A percentile compares a stretch with the other conserved stretches of the same genome.
phyloP scores from a whole-genome alignment of 2,113 vertebrate genomes.

The Barnardius zonarius region DNA sequence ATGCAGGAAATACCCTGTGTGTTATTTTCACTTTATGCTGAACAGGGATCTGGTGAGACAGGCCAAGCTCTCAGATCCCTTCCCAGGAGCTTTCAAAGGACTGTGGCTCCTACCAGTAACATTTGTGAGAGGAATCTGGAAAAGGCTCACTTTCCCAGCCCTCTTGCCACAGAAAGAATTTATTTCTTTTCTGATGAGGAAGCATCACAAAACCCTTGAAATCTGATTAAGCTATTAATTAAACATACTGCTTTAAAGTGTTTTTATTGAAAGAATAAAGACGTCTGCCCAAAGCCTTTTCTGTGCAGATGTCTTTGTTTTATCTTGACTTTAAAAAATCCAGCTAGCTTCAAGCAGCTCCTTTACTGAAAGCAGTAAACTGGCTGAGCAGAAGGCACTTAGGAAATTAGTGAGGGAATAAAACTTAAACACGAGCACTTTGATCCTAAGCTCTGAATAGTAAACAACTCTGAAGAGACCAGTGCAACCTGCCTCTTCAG shows the following conservation, averaged over 20 bases:
- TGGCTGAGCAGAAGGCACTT: neutral
- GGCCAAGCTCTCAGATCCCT: neutral
- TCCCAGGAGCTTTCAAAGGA: neutral
- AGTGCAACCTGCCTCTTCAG: neutral
- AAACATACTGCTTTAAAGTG: neutral
- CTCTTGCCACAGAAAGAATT: neutral
- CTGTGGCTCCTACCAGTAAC: neutral
- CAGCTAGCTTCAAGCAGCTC: neutral
- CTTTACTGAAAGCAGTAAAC: neutral
- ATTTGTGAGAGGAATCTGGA: neutral
- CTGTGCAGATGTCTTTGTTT: neutral
- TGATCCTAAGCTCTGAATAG: neutral
- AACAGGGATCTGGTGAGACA: neutral
- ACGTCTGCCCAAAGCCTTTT: neutral
- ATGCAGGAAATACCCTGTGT: neutral
- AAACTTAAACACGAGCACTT: neutral
- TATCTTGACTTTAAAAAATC: neutral
- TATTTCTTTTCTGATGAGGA: neutral
- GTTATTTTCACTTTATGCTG: neutral
- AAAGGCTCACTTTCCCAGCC: neutral
- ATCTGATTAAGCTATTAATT: neutral
- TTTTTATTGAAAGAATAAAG: neutral
- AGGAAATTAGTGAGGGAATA: neutral
- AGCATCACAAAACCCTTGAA: neutral
- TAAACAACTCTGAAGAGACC: neutral